Evolutionary conservation across 2,888 invertebrate genomes (phyloP).

Genomic region (Drosophila flavopinicola): DNA sequence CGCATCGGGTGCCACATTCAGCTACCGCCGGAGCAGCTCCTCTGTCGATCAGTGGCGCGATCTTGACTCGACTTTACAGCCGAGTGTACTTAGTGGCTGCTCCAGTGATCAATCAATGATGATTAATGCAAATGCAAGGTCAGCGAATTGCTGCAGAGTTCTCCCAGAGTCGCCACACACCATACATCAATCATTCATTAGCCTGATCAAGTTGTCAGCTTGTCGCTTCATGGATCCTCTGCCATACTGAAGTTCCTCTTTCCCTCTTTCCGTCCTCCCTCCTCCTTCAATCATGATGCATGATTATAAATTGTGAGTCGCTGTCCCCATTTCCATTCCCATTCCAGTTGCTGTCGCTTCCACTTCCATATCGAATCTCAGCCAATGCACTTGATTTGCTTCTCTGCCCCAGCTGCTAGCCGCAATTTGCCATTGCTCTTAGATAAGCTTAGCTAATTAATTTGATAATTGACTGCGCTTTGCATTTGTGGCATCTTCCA

Average conservation of each 20-base stretch:
- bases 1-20: constrained; percentile 29
- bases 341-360: constrained; percentile 39
- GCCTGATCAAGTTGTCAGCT: constrained; percentile 77
- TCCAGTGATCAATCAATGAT: constrained; percentile 80
- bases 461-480: constrained; percentile 69
- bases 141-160: constrained; percentile 61
- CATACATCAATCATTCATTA: constrained; percentile 81
- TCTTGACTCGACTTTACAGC: constrained; percentile 33
- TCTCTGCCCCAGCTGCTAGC: constrained; percentile 17
- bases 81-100: constrained; percentile 68
- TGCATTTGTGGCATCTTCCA: constrained; percentile 21
- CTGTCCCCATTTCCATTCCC: constrained; percentile 1
- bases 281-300: constrained; percentile 25
- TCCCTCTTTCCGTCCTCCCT: too few species aligned
- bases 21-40: constrained; percentile 47
- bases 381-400: constrained; percentile 47
- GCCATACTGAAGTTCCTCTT: constrained; percentile 16
- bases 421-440: constrained; percentile 55
- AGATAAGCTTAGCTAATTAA: constrained; percentile 75
- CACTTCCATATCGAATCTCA: constrained; percentile 27
- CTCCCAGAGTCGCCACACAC: constrained; percentile 57
- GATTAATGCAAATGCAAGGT: constrained; percentile 81
- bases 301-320: constrained; percentile 54
- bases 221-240: constrained; percentile 34
- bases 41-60: constrained; percentile 52